Conservation (phyloP, 2,113 vertebrate species). For the Cathartes aura region DNA sequence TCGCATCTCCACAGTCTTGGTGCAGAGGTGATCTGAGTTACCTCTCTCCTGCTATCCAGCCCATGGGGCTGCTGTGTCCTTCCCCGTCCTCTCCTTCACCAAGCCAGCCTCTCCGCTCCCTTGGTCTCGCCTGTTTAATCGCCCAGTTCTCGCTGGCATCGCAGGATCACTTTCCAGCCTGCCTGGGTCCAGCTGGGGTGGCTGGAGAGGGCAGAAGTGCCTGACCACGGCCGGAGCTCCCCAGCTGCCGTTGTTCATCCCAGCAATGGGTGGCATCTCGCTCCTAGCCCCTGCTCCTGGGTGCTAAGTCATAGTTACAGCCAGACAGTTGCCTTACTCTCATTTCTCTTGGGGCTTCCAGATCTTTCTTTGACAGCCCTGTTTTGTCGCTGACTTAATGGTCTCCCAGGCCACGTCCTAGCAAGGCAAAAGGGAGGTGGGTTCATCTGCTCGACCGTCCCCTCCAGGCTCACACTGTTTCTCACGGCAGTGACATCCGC, state of each 20-base stretch:
- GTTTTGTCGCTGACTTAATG: neutral
- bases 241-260: accelerated
- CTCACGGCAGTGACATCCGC: accelerated
- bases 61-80: neutral
- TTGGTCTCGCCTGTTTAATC: neutral
- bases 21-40: neutral
- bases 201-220: neutral
- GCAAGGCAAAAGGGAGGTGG: neutral
- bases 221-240: accelerated
- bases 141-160: neutral
- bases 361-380: neutral
- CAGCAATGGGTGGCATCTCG: neutral
- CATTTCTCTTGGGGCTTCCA: neutral
- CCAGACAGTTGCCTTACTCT: neutral
- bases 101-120: neutral
- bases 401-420: neutral
- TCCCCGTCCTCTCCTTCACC: neutral
- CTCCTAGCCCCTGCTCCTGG: neutral
- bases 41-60: neutral
- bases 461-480: neutral
- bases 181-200: neutral
- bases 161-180: neutral
- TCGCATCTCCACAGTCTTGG: accelerated
- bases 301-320: neutral
- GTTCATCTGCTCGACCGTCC: neutral